Conservation (phyloP, 2,797 vertebrate species). For the Alcedo atthis region DNA sequence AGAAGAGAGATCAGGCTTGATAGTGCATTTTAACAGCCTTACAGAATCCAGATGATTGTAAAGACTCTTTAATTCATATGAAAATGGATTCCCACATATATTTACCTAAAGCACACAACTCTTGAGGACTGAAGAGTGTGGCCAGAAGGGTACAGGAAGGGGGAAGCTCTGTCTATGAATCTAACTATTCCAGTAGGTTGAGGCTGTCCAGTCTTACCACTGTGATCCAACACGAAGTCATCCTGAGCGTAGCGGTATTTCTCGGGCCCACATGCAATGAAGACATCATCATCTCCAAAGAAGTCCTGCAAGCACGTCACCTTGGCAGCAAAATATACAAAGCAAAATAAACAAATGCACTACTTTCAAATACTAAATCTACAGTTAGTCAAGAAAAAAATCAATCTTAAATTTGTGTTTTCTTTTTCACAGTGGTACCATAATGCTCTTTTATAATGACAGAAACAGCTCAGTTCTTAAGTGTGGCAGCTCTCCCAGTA, state of each 20-base stretch:
- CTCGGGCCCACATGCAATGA: conserved; percentile 95
- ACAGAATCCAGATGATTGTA: neutral
- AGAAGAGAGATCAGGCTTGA: neutral
- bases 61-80: neutral
- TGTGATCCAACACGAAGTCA: conserved; percentile 96
- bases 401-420: neutral
- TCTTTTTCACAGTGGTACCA: neutral
- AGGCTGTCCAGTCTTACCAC: conserved; percentile 85
- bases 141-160: rapidly evolving
- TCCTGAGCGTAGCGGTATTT: conserved; percentile 96
- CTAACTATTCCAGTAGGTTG: neutral
- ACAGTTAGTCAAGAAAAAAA: neutral
- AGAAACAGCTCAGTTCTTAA: neutral
- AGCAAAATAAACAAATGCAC: neutral
- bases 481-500: neutral
- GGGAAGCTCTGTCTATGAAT: neutral
- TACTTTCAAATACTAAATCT: neutral
- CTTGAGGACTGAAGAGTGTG: neutral
- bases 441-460: neutral
- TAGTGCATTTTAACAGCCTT: neutral
- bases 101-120: neutral
- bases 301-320: conserved; percentile 96
- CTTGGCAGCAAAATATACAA: conserved; percentile 75
- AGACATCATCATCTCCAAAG: conserved; percentile 96
- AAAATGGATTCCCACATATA: neutral